Evolutionary conservation across 2,797 vertebrate species (phyloP), one percentile per base, ranked within the genome.

Genomic region (Gobionotothen gibberifrons): DNA sequence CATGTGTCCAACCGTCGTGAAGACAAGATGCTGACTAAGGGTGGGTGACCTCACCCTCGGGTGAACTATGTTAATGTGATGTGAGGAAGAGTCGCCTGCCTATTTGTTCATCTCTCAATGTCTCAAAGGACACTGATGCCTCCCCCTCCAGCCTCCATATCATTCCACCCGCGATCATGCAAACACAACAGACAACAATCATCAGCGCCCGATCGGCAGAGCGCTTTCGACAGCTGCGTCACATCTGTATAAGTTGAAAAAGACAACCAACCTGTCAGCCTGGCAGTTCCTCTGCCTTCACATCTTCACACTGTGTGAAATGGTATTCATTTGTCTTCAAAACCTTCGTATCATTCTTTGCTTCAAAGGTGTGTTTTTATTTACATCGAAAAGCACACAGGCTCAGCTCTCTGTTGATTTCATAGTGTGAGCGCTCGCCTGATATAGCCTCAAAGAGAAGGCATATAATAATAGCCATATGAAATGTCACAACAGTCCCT

Each of bases 21-120:
- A 83, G 86, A 77, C 51, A 64, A 87, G 90, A 77, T 90, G 89
- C 92, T 92, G 93, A 94, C 83, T 92, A 75, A 91, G 92, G 76
- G 73, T 75, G 69, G 87, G 68, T 54, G 40, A 81, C 74, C 78
- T 87, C 82, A 86, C 83, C 85, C 79, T 72, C 66, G 65, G 81
- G 69, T 87, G 87, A 89, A 83, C 87, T 82, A 89, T 90, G 89
- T 80, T 92, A 92, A 94, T 92, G 67, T 40, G 81, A 89, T 79
- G 83, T 77, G 76, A 80, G 73, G 61, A 84, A 78, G 60, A 40
- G 81, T 66, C n/a, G 47, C 29, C 17, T 86, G 87, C 80, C 69
- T 88, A 80, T 69, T 73, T 79, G 72, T 80, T 77, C 36, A 52
- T 81, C 79, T 79, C 63, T 69, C 78, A 14, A 46, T 54, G 22